Evolutionary conservation across 2,113 vertebrate genomes (phyloP).

Genomic region (Oreochromis niloticus): DNA sequence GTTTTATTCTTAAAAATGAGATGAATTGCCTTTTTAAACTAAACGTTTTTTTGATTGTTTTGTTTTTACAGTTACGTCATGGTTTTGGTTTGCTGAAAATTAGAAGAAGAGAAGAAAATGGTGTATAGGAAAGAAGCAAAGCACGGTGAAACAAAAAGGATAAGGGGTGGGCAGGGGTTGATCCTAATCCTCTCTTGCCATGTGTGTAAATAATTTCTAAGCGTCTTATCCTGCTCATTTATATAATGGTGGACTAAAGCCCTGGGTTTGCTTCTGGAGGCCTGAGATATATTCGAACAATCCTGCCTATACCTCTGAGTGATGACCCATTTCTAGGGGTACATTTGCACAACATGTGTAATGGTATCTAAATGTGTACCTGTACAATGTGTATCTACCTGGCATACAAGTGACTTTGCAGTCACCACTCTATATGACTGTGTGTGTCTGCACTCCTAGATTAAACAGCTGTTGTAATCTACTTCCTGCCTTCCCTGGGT

Average conservation of each 20-base stretch:
- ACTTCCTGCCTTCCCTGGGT: constrained; percentile 29
- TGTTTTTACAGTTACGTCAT: neutral
- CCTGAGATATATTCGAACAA: neutral
- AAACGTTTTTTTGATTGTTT: neutral
- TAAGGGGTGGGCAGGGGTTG: neutral
- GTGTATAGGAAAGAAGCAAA: neutral
- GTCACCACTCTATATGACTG: neutral
- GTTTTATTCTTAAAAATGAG: neutral
- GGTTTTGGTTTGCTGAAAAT: neutral
- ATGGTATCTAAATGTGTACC: neutral
- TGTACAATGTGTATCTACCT: neutral
- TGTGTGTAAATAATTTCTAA: constrained; percentile 82
- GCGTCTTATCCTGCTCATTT: constrained; percentile 79
- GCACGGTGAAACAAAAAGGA: constrained; percentile 26
- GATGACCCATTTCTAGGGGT: neutral
- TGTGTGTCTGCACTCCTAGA: constrained; percentile 24
- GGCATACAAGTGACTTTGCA: neutral
- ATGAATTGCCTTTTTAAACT: neutral
- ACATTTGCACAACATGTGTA: neutral
- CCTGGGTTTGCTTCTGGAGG: constrained; percentile 48
- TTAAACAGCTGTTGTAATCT: constrained; percentile 59
- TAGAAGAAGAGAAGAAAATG: neutral
- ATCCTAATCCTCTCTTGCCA: constrained; percentile 54
- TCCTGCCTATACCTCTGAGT: neutral
- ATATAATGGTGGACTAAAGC: constrained; percentile 70